A percentile compares a stretch with the other conserved stretches of the same genome.
phyloP scores from a whole-genome alignment of 2,113 vertebrate species.

The Butastur rufipennis region DNA sequence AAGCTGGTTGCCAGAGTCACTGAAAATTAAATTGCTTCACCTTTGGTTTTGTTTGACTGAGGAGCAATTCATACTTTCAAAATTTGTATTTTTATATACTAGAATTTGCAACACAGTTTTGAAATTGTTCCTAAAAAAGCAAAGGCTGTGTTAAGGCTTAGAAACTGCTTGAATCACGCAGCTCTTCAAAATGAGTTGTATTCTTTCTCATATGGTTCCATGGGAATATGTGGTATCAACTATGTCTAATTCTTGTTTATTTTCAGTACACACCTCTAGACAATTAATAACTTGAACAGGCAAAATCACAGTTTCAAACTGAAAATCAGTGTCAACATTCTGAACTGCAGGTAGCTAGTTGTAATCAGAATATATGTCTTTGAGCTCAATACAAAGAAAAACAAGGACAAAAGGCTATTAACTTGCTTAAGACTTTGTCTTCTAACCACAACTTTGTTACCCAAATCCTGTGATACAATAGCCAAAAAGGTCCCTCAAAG shows the following conservation, averaged over 20 bases:
- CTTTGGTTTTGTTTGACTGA: not conserved
- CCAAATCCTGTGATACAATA: not conserved
- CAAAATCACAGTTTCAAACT: not conserved
- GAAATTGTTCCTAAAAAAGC: not conserved
- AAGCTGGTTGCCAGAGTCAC: not conserved
- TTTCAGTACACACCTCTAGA: not conserved
- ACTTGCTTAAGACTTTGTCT: not conserved
- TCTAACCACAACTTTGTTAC: not conserved
- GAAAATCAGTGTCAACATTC: conserved; percentile 7
- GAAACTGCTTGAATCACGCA: not conserved
- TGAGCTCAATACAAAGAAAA: not conserved
- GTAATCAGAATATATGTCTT: not conserved
- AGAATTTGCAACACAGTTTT: not conserved
- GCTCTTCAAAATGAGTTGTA: not conserved
- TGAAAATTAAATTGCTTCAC: not conserved
- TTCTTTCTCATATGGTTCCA: not conserved
- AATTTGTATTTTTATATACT: not conserved
- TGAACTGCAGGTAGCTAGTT: conserved; percentile 25
- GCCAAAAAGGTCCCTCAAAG: not conserved
- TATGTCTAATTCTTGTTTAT: not conserved
- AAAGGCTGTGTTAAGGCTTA: not conserved
- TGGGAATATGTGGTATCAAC: not conserved
- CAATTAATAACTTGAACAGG: not conserved
- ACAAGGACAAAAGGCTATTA: not conserved
- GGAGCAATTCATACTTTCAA: not conserved